phyloP scores from a whole-genome alignment of 2,797 vertebrate species.

The Ataeniobius toweri region DNA sequence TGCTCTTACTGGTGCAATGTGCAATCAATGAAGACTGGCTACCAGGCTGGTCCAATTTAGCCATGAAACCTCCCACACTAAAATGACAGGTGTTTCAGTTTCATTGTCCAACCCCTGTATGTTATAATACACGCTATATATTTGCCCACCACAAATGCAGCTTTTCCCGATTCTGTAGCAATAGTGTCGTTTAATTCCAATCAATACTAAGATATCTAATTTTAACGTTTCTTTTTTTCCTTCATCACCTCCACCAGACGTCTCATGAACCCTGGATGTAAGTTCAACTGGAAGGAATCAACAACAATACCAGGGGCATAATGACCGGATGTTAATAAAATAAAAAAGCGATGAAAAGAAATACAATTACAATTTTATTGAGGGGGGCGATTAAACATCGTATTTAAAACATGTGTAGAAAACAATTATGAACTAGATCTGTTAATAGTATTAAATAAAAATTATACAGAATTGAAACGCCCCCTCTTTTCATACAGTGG shows the following conservation, averaged over 20 bases:
- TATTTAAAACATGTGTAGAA: rapidly evolving
- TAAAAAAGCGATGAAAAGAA: rapidly evolving
- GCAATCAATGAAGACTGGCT: too few species aligned
- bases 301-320: constrained; percentile 22
- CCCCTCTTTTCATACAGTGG: constrained; percentile 56
- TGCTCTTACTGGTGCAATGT: too few species aligned
- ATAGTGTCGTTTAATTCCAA: neutral
- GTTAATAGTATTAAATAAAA: neutral
- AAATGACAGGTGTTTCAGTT: too few species aligned
- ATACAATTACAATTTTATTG: rapidly evolving
- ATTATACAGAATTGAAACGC: neutral
- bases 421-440: rapidly evolving
- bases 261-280: constrained; percentile 71
- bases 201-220: neutral
- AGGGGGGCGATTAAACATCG: rapidly evolving
- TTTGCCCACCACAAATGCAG: neutral
- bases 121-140: neutral
- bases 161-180: neutral
- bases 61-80: too few species aligned
- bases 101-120: neutral
- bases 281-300: constrained; percentile 64
- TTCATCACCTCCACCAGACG: constrained; percentile 58
- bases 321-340: rapidly evolving
- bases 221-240: constrained; percentile 27
- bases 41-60: too few species aligned